Evolutionary conservation across 2,888 invertebrate species (phyloP).

Genomic region (Mystacides longicornis): DNA sequence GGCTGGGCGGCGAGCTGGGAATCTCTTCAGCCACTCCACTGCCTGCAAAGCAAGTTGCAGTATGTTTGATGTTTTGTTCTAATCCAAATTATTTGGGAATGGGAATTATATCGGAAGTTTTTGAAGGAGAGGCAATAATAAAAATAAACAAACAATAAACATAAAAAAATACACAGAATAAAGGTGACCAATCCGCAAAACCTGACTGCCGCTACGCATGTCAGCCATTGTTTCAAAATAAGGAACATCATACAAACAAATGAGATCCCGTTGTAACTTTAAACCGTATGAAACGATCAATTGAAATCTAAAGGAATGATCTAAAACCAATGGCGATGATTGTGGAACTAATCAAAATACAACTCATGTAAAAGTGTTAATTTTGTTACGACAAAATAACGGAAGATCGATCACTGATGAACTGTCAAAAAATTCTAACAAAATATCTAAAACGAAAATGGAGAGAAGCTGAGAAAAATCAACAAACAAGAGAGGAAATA

Average conservation of each 20-base stretch:
- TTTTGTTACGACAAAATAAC: too few species aligned
- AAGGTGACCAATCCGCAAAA: constrained; percentile 21
- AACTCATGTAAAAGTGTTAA: too few species aligned
- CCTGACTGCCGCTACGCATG: constrained; percentile 17
- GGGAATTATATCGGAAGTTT: constrained; percentile 1
- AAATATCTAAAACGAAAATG: too few species aligned
- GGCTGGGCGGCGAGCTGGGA: constrained; percentile 35
- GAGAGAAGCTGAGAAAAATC: too few species aligned
- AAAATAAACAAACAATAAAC: constrained; percentile 16
- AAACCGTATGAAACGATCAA: too few species aligned
- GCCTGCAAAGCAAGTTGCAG: constrained; percentile 38
- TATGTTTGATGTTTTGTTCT: not conserved
- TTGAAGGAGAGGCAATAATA: constrained; percentile 9
- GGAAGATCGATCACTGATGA: too few species aligned
- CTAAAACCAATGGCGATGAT: too few species aligned
- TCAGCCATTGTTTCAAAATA: constrained; percentile 8
- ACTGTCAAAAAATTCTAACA: too few species aligned
- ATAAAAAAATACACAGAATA: constrained; percentile 11
- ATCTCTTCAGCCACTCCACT: constrained; percentile 31
- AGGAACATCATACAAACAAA: not conserved
- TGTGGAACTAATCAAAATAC: too few species aligned
- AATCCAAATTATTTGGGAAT: not conserved
- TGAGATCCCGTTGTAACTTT: too few species aligned
- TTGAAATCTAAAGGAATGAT: too few species aligned
- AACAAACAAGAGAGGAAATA: too few species aligned